Evolutionary conservation across 2,797 vertebrate genomes (phyloP), one percentile per base, ranked within the genome.

Genomic region (Phrynocephalus vlangalii): DNA sequence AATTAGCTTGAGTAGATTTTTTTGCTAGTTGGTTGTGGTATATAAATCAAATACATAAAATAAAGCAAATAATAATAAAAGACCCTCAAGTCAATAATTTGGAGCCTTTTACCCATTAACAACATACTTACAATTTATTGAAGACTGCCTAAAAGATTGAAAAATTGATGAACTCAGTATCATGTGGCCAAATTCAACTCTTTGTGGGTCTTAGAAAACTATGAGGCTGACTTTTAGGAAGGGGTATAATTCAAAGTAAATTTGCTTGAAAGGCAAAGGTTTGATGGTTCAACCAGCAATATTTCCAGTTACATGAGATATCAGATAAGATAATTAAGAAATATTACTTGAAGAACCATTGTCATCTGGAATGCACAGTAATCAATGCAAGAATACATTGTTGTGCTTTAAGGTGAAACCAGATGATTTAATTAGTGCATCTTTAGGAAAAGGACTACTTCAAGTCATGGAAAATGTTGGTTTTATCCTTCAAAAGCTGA

Each of bases 141-240:
- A 28, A 79, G 60, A 70, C 67, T 38, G 30, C 22, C 48, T 28
- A 28, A 26, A 80, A 26, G 1, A 63, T 44, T 6, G 13, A 11
- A 76, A 82, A 78, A 26, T 18, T 38, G 30, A 52, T 30, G 9
- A 52, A n/a, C 82, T 89, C 28, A n/a, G 76, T 88, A 63, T 91
- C 86, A 83, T 92, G 85, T 86, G 80, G 83, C 85, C 84, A 79
- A 86, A 60, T 92, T 93, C 75, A 81, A 70, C 80, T 91, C 48
- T 79, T 30, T 30, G 52, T 71, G 81, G 78, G n/a, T 24, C 33
- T 38, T 75, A 22, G 6, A 26, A 6, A 44, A 28, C 26, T 3
- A 24, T 1, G 0, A 56, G 26, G 63, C 38, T 6, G 63, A 8
- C 6, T 33, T 82, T 16, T 44, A 15, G 30, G 24, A 52, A 18